Conservation (phyloP, 2,888 invertebrate genomes). For the Caenorhabditis parvicauda region DNA sequence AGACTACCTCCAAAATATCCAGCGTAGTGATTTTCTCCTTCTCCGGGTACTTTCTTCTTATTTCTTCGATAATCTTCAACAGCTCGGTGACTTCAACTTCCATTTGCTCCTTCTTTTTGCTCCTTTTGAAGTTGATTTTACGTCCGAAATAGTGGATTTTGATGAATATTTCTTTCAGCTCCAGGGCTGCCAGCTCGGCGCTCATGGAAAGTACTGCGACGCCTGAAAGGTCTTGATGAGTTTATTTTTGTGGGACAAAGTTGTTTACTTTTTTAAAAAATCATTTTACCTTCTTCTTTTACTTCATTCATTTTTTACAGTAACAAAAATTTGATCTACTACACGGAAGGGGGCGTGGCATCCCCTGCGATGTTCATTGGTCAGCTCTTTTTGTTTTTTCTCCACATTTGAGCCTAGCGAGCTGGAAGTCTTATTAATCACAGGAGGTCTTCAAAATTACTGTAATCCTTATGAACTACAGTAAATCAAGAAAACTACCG, state of each 20-base stretch:
- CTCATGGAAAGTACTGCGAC: slow-evolving; percentile 62
- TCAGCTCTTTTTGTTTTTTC: background rate
- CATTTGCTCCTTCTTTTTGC: background rate
- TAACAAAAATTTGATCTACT: background rate
- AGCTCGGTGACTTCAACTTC: slow-evolving; percentile 58
- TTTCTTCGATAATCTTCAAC: slow-evolving; percentile 60
- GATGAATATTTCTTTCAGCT: slow-evolving; percentile 59
- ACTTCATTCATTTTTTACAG: too few species aligned
- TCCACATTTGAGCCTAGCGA: background rate
- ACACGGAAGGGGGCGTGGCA: background rate
- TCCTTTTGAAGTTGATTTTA: slow-evolving; percentile 58
- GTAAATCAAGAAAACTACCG: too few species aligned
- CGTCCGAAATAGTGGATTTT: slow-evolving; percentile 58
- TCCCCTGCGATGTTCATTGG: background rate
- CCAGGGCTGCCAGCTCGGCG: slow-evolving; percentile 60
- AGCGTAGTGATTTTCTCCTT: slow-evolving; percentile 58
- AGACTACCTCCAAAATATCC: slow-evolving; percentile 57
- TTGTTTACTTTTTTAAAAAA: too few species aligned
- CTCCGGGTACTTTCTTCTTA: slow-evolving; percentile 56
- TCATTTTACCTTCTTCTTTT: too few species aligned
- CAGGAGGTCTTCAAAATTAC: background rate
- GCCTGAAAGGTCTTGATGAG: slow-evolving; percentile 42
- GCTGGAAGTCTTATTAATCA: too few species aligned
- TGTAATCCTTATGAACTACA: background rate
- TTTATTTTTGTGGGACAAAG: background rate